A percentile compares a stretch with the other conserved stretches of the same genome.
Evolutionary conservation across 2,797 vertebrate genomes (phyloP).

Genomic region (Tamandua tetradactyla): DNA sequence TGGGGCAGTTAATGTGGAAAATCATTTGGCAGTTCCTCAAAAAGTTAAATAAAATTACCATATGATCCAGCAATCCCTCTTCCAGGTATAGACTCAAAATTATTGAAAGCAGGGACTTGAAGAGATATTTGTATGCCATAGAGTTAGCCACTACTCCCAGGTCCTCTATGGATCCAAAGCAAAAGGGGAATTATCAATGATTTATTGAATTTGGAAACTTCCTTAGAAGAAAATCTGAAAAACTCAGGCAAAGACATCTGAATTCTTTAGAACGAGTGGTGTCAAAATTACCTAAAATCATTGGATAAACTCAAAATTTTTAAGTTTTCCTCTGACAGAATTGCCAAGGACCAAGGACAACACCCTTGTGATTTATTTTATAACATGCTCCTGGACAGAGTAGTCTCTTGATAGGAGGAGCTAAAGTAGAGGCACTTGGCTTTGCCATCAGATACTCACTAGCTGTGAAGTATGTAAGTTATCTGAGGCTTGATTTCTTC

Average conservation of each 20-base stretch:
- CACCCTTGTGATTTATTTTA: not conserved
- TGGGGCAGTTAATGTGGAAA: too few species aligned
- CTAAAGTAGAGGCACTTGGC: not conserved
- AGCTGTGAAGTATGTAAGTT: not conserved
- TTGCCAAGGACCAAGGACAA: not conserved
- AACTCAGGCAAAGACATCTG: not conserved
- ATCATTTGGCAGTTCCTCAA: too few species aligned
- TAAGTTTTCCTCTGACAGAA: not conserved
- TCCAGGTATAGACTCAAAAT: too few species aligned
- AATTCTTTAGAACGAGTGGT: not conserved
- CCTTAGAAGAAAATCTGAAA: not conserved
- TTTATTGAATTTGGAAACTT: not conserved
- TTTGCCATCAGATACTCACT: not conserved
- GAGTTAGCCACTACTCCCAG: not conserved
- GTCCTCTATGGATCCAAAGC: not conserved
- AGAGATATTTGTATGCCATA: too few species aligned
- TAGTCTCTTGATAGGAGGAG: not conserved
- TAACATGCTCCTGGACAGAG: not conserved
- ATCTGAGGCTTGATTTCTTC: not conserved
- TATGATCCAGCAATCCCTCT: too few species aligned
- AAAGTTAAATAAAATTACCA: too few species aligned
- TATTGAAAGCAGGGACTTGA: too few species aligned
- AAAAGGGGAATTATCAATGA: not conserved
- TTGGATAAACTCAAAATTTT: not conserved
- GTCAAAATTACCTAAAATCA: conserved; percentile 15